These are phyloP conservation scores for Plutella xylostella DNA, from an alignment of 2,888 invertebrate species.

Conservation along the genomic window DNA sequence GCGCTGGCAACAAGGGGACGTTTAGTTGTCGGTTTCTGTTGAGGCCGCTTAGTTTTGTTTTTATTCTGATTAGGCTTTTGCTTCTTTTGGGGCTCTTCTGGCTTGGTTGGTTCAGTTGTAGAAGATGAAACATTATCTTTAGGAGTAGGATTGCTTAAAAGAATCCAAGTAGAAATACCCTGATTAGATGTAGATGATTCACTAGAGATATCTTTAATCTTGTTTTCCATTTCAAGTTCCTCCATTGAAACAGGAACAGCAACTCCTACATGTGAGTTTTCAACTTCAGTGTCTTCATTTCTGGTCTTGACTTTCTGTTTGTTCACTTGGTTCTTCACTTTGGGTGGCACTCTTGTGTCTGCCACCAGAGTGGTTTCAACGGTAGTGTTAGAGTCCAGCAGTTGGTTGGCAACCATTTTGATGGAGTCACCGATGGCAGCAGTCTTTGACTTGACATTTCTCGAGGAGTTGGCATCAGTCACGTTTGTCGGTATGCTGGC, in stretches of 20 bases:
- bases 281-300: conserved; percentile 43
- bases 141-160: conserved; percentile 67
- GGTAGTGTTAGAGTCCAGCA: conserved; percentile 57
- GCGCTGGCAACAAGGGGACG: conserved; percentile 55
- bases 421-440: conserved; percentile 68
- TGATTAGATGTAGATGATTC: conserved; percentile 70
- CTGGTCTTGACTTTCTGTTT: conserved; percentile 55
- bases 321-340: conserved; percentile 64
- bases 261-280: conserved; percentile 73
- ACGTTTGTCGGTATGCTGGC: conserved; percentile 13
- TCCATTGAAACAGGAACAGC: conserved; percentile 75
- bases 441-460: conserved; percentile 49
- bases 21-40: conserved; percentile 36
- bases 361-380: conserved; percentile 49
- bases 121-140: conserved; percentile 36
- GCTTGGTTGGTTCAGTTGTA: conserved; percentile 53
- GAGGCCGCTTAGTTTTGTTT: conserved; percentile 48
- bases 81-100: conserved; percentile 43
- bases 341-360: conserved; percentile 74
- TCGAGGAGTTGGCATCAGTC: conserved; percentile 28
- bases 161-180: conserved; percentile 82
- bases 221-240: conserved; percentile 69
- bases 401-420: conserved; percentile 68
- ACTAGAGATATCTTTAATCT: conserved; percentile 31
- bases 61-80: conserved; percentile 36